phyloP scores from a whole-genome alignment of 2,113 vertebrate genomes.

The Patagioenas fasciata region DNA sequence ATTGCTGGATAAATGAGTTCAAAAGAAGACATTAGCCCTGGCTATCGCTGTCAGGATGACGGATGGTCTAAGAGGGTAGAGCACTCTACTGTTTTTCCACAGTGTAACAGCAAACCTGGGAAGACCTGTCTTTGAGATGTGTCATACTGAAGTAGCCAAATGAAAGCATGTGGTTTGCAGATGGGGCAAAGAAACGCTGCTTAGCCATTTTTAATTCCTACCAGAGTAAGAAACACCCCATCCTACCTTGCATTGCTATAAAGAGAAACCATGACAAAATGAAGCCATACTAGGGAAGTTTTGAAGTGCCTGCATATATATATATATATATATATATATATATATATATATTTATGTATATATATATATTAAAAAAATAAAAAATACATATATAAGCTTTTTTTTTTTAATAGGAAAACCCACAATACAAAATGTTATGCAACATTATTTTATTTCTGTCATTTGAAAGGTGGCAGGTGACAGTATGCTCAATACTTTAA shows the following conservation, averaged over 20 bases:
- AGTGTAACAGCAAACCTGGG: neutral
- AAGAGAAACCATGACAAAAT: neutral
- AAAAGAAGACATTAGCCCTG: neutral
- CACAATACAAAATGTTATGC: neutral
- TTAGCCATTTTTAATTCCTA: neutral
- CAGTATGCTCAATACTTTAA: neutral
- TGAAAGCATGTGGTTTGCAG: neutral
- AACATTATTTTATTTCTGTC: neutral
- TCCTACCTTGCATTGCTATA: neutral
- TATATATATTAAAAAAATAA: too few relatives aligned
- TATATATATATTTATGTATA: too few relatives aligned
- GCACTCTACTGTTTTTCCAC: neutral
- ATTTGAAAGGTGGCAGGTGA: neutral
- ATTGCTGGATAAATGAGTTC: neutral
- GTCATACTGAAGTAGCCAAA: neutral
- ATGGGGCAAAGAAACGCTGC: neutral
- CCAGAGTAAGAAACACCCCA: neutral
- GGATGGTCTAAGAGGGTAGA: neutral
- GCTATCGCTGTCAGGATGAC: neutral
- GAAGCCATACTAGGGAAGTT: neutral
- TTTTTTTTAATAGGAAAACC: neutral
- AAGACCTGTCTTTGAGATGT: neutral
- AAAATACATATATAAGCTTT: too few relatives aligned
- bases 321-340: too few relatives aligned
- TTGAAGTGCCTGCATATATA: neutral